Conservation (phyloP, 53 echinoderm and acorn worm species). For the Pentamera pediparva region DNA sequence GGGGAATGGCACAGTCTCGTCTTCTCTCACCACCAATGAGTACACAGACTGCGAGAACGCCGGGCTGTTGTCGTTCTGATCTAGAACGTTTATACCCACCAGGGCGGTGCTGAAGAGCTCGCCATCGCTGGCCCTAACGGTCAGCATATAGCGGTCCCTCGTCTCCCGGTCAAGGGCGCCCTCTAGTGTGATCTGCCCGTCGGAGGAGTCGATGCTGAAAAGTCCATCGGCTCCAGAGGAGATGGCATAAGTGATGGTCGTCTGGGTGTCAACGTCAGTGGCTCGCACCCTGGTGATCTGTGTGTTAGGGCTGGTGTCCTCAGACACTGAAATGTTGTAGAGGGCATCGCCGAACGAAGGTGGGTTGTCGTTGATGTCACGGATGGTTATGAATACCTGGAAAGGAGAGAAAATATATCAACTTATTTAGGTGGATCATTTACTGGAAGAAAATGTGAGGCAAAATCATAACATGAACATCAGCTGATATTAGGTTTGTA, state of each 20-base stretch:
- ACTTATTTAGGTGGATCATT: too few relatives aligned
- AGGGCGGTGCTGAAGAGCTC: slow-evolving; percentile 42
- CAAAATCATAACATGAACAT: too few relatives aligned
- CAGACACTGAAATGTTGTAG: slow-evolving; percentile 64
- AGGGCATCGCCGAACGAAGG: slow-evolving; percentile 54
- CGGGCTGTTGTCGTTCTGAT: slow-evolving; percentile 78
- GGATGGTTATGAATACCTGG: slow-evolving; percentile 59
- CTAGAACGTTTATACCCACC: slow-evolving; percentile 59
- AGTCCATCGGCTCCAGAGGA: slow-evolving; percentile 46
- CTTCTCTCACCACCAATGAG: slow-evolving; percentile 69
- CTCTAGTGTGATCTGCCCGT: slow-evolving; percentile 55
- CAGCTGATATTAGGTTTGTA: too few relatives aligned
- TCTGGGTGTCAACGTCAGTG: slow-evolving; percentile 59
- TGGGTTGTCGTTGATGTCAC: slow-evolving; percentile 82
- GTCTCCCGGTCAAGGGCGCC: slow-evolving; percentile 64
- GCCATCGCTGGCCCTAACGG: slow-evolving; percentile 69
- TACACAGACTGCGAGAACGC: slow-evolving; percentile 54
- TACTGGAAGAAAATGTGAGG: too few relatives aligned
- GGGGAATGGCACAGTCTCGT: slow-evolving; percentile 35
- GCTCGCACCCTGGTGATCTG: slow-evolving; percentile 50
- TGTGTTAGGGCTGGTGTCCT: slow-evolving; percentile 43
- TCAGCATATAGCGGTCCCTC: slow-evolving; percentile 45
- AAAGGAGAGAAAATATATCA: neutral
- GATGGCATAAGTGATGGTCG: slow-evolving; percentile 70
- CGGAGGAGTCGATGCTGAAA: slow-evolving; percentile 57